phyloP scores from a whole-genome alignment of 2,113 vertebrate species.

The Paramormyrops kingsleyae region DNA sequence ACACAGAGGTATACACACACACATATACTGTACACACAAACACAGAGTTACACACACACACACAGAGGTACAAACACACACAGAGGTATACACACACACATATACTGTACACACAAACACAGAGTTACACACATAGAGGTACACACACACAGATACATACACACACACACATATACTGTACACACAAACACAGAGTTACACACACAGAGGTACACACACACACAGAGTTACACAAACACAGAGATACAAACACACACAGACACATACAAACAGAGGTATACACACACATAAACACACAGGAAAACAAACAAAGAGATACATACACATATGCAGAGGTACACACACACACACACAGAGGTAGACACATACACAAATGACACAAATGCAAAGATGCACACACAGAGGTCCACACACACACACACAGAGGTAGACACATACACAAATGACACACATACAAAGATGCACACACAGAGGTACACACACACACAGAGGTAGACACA shows the following conservation, averaged over 20 bases:
- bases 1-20: neutral
- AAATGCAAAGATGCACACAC: no score
- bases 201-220: neutral
- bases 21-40: no score
- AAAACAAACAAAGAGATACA: neutral
- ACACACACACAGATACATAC: neutral
- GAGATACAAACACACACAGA: no score
- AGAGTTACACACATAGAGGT: neutral
- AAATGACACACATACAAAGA: no score
- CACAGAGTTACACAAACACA: neutral
- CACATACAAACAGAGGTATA: neutral
- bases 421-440: neutral
- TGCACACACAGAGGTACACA: neutral
- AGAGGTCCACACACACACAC: neutral
- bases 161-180: neutral
- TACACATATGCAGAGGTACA: neutral
- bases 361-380: neutral
- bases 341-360: neutral
- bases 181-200: neutral
- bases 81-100: neutral
- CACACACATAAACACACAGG: neutral
- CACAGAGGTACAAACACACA: neutral
- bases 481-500: no score
- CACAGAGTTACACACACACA: neutral
- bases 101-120: no score